Conservation (phyloP, 2,797 vertebrate genomes). For the Halcyon leucocephala region DNA sequence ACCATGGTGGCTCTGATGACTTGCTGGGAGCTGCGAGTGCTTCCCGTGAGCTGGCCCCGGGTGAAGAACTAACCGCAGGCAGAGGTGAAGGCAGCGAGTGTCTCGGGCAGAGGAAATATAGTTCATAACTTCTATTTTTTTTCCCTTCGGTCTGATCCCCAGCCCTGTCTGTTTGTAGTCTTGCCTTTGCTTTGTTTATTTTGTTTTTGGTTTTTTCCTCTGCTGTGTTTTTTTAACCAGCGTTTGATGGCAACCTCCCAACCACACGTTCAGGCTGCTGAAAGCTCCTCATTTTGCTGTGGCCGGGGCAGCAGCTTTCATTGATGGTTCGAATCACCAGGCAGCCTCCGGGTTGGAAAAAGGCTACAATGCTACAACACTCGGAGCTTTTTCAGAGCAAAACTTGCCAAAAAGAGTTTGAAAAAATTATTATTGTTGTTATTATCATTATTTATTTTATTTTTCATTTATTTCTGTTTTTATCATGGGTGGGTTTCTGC, state of each 20-base stretch:
- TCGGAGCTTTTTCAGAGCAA: not conserved
- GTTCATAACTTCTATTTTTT: not conserved
- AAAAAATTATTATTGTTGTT: not conserved
- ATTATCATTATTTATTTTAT: too few relatives aligned
- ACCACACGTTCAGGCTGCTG: not conserved
- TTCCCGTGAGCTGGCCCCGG: not conserved
- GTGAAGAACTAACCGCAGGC: not conserved
- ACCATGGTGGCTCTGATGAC: not conserved
- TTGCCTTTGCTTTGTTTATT: slow-evolving; percentile 15
- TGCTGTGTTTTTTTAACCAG: slow-evolving; percentile 2
- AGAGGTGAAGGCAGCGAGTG: not conserved
- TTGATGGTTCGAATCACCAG: slow-evolving; percentile 15
- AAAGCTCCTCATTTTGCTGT: slow-evolving; percentile 29
- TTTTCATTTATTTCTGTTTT: too few relatives aligned
- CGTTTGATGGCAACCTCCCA: slow-evolving; percentile 23
- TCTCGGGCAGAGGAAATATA: slow-evolving; percentile 37
- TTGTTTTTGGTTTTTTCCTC: not conserved
- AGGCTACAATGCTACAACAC: not conserved
- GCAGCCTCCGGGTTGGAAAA: slow-evolving; percentile 35
- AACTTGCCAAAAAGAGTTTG: not conserved
- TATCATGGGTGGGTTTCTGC: not conserved
- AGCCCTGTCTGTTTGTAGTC: slow-evolving; percentile 18
- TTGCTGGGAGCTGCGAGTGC: not conserved
- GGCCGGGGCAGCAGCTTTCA: slow-evolving; percentile 30
- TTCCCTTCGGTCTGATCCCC: not conserved